These are phyloP conservation scores for Apodemia hepburni DNA, from an alignment of 2,888 invertebrate genomes.

Conservation along the genomic window DNA sequence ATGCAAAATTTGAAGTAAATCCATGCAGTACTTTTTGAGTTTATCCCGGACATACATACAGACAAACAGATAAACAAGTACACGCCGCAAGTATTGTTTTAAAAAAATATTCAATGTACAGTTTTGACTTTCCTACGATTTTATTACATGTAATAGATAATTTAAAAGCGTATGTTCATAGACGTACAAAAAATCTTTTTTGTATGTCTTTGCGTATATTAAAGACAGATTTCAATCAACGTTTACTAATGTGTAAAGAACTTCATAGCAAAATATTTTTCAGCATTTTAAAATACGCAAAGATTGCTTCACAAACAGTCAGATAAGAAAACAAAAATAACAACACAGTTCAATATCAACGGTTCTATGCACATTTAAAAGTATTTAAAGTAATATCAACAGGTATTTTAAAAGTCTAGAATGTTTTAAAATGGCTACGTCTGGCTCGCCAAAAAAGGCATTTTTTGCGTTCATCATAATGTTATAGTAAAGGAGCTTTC, in stretches of 20 bases:
- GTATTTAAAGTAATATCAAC: slow-evolving; percentile 31
- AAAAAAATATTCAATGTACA: no score
- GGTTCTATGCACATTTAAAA: slow-evolving; percentile 21
- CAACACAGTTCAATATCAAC: slow-evolving; percentile 12
- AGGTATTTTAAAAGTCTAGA: slow-evolving; percentile 29
- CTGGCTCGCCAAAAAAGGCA: slow-evolving; percentile 31
- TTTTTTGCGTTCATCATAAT: slow-evolving; percentile 34
- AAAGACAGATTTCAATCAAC: neutral
- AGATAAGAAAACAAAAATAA: slow-evolving; percentile 11
- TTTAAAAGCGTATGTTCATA: no score
- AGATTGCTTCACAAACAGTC: slow-evolving; percentile 3
- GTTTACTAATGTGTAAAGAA: neutral
- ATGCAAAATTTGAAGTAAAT: no score
- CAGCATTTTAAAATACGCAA: neutral
- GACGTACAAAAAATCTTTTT: no score
- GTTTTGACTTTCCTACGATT: no score
- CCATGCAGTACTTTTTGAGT: no score
- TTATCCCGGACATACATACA: no score
- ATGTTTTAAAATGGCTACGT: slow-evolving; percentile 26
- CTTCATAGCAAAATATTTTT: neutral
- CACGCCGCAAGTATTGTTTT: no score
- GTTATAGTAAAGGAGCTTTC: slow-evolving; percentile 29
- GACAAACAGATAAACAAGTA: no score
- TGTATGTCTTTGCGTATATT: no score
- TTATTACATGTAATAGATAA: no score